phyloP scores from a whole-genome alignment of 2,113 vertebrate species.

The Amazona guildingii region DNA sequence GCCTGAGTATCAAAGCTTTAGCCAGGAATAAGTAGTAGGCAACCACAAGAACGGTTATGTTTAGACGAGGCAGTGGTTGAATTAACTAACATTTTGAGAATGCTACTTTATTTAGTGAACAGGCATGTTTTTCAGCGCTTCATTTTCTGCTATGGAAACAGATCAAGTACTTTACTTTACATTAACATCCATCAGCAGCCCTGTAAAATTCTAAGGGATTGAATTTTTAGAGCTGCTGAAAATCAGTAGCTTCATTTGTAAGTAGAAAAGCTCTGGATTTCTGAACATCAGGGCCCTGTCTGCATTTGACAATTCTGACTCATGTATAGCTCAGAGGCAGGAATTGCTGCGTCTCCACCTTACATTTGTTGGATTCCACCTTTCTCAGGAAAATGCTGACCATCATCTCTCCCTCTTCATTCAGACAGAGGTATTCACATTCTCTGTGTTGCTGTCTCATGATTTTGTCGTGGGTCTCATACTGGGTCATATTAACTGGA shows the following conservation, averaged over 20 bases:
- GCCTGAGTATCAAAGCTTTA: not conserved
- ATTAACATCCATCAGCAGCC: not conserved
- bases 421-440: not conserved
- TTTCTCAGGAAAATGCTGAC: not conserved
- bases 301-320: not conserved
- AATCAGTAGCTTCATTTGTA: not conserved
- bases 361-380: not conserved
- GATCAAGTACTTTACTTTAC: not conserved
- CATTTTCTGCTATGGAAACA: not conserved
- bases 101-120: not conserved
- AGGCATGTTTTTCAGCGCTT: not conserved
- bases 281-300: not conserved
- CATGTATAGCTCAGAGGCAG: not conserved
- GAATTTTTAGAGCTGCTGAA: not conserved
- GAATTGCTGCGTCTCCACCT: not conserved
- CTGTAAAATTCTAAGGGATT: not conserved
- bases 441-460: not conserved
- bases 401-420: not conserved
- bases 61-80: not conserved
- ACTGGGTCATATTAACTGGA: not conserved
- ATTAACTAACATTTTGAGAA: not conserved
- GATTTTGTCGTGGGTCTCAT: not conserved
- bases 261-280: not conserved
- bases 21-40: not conserved
- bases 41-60: not conserved